Conservation (phyloP, 2,888 invertebrate genomes). For the Argyra leucocephala region DNA sequence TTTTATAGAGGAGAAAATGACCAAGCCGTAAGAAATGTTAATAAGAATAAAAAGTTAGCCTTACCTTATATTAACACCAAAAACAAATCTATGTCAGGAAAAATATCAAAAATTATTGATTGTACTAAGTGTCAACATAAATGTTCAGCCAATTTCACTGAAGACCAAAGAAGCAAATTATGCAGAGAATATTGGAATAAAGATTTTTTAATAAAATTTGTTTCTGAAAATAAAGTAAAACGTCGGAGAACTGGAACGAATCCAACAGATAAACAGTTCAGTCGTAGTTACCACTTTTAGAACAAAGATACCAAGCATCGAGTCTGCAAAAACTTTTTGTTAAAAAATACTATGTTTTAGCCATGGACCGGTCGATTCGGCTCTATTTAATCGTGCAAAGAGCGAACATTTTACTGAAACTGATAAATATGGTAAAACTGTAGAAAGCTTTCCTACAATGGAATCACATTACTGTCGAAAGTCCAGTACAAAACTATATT, state of each 20-base stretch:
- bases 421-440: neutral
- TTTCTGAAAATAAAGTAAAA: neutral
- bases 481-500: neutral
- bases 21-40: no score
- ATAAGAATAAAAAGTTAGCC: no score
- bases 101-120: neutral
- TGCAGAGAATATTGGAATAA: neutral
- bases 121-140: neutral
- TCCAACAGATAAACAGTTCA: neutral
- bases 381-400: neutral
- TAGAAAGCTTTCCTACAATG: constrained; percentile 7
- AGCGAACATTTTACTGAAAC: neutral
- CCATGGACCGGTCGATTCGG: neutral
- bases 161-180: neutral
- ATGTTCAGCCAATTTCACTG: neutral
- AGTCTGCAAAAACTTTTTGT: neutral
- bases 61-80: no score
- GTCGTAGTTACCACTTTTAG: neutral
- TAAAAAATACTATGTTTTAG: neutral
- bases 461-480: no score
- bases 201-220: neutral
- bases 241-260: neutral
- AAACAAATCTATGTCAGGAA: neutral
- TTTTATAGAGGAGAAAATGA: no score
- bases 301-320: neutral